Conservation (phyloP, 2,888 invertebrate species). For the Crematogaster levior region DNA sequence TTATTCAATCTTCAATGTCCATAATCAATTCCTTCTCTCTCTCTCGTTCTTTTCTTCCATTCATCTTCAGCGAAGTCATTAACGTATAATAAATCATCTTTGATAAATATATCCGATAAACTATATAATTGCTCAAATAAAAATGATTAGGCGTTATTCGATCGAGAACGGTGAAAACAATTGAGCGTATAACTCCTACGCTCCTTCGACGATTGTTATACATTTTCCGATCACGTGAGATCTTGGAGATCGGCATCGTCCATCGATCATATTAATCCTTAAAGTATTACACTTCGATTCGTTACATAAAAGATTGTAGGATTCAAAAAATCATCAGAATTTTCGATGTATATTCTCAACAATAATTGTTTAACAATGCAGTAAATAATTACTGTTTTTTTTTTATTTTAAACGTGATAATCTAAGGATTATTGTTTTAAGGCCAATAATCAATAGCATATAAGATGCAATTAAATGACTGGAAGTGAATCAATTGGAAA, state of each 20-base stretch:
- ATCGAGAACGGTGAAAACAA: constrained; percentile 9
- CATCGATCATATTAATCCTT: not conserved
- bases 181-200: not conserved
- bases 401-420: constrained; percentile 3
- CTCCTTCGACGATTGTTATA: not conserved
- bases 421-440: constrained; percentile 5
- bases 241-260: not conserved
- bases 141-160: constrained; percentile 52
- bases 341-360: not conserved
- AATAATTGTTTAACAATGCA: not conserved
- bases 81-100: constrained; percentile 80
- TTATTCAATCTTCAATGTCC: constrained; percentile 29
- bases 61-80: constrained; percentile 37
- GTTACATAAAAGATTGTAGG: not conserved
- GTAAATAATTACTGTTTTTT: not conserved
- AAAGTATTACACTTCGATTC: constrained; percentile 11
- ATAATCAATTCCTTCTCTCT: constrained; percentile 12
- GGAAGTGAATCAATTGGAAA: constrained; percentile 74
- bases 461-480: constrained; percentile 70
- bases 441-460: constrained; percentile 59
- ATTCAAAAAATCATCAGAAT: not conserved
- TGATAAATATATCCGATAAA: constrained; percentile 84
- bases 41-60: not conserved
- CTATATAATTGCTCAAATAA: constrained; percentile 83
- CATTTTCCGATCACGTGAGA: not conserved